These are phyloP conservation scores for Zaprionus kolodkinae DNA, from an alignment of 1,140 invertebrate genomes.

Conservation along the genomic window DNA sequence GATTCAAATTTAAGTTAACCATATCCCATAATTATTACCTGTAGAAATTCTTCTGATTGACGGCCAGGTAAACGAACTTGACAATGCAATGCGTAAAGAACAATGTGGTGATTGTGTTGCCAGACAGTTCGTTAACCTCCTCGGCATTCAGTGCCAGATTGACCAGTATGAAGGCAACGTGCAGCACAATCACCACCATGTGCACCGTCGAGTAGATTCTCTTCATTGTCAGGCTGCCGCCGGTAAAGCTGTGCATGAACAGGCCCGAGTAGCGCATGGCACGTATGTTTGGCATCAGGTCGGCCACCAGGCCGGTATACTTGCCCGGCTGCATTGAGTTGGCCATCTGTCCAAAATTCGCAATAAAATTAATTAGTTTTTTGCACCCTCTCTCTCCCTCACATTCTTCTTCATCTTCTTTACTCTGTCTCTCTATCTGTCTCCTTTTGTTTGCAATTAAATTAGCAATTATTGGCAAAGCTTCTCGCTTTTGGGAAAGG, in stretches of 20 bases:
- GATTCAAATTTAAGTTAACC: not conserved
- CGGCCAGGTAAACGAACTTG: slow-evolving; percentile 89
- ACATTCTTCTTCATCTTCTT: not conserved
- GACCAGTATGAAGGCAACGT: slow-evolving; percentile 87
- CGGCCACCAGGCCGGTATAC: slow-evolving; percentile 89
- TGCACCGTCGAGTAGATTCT: slow-evolving; percentile 87
- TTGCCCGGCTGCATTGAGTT: slow-evolving; percentile 71
- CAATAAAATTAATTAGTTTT: slow-evolving; percentile 35
- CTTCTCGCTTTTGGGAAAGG: not conserved
- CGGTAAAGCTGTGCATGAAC: slow-evolving; percentile 91
- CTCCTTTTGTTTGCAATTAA: slow-evolving; percentile 7
- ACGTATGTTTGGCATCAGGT: slow-evolving; percentile 92
- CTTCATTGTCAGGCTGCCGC: slow-evolving; percentile 86
- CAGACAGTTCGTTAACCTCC: slow-evolving; percentile 92
- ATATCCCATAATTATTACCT: slow-evolving; percentile 85
- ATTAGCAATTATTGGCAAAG: slow-evolving; percentile 14
- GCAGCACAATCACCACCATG: slow-evolving; percentile 87
- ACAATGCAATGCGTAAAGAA: slow-evolving; percentile 92
- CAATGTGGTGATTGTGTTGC: slow-evolving; percentile 91
- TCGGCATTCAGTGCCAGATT: slow-evolving; percentile 89
- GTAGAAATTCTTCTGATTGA: slow-evolving; percentile 90
- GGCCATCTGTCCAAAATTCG: slow-evolving; percentile 51
- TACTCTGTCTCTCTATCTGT: not conserved
- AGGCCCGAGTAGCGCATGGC: slow-evolving; percentile 91
- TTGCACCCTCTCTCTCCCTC: not conserved